These are phyloP conservation scores for Drosophila trichaetosa DNA, from an alignment of 2,888 invertebrate species.

Conservation along the genomic window DNA sequence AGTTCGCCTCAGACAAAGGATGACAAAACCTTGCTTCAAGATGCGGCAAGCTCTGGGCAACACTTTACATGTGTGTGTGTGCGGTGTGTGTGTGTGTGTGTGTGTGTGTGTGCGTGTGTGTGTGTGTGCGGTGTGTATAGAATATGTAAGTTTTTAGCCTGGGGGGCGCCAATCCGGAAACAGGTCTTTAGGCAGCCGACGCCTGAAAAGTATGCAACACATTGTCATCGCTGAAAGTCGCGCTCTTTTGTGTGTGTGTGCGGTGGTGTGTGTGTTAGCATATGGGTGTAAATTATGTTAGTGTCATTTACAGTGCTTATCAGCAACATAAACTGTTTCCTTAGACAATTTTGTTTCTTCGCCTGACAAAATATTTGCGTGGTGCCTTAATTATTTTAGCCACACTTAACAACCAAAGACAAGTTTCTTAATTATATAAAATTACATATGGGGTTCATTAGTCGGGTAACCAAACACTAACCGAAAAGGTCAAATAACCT, in stretches of 20 bases:
- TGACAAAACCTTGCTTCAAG: conserved; percentile 42
- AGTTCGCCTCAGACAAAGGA: conserved; percentile 57
- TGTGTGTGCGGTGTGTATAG: conserved; percentile 15
- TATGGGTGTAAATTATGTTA: conserved; percentile 26
- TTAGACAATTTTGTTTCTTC: conserved; percentile 8
- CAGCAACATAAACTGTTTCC: conserved; percentile 38
- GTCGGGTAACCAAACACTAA: conserved; percentile 6
- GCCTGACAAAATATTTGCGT: not conserved
- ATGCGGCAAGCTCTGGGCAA: conserved; percentile 33
- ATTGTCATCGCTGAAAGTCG: conserved; percentile 37
- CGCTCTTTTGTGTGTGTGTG: conserved; percentile 5
- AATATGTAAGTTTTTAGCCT: conserved; percentile 15
- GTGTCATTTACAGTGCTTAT: conserved; percentile 45
- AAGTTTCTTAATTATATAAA: conserved; percentile 22
- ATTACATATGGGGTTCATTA: conserved; percentile 19
- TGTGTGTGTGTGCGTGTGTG: conserved; percentile 1
- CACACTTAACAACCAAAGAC: conserved; percentile 1
- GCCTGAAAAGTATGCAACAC: conserved; percentile 66
- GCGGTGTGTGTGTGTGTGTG: not conserved
- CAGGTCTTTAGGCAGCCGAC: conserved; percentile 37
- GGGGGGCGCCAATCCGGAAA: conserved; percentile 50
- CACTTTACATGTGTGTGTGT: conserved; percentile 11
- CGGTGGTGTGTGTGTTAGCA: not conserved
- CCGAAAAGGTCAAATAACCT: conserved; percentile 11
- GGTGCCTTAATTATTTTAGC: not conserved